Percentiles rank a stretch among this genome's conserved stretches.
phyloP scores from a whole-genome alignment of 1,140 invertebrate species.

The Drosophila persimilis region DNA sequence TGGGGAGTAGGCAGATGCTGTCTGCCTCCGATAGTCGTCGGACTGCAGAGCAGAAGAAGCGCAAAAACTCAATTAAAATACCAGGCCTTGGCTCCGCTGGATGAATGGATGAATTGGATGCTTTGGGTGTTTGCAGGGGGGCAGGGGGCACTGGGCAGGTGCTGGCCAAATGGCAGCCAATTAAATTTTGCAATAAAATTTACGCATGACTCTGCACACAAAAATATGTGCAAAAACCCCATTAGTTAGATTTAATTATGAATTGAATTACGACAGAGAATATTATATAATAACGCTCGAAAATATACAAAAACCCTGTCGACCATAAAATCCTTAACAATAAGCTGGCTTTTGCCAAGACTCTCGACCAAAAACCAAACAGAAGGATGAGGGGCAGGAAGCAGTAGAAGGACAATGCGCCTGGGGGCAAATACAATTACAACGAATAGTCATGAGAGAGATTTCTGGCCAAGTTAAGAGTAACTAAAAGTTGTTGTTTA shows the following conservation, averaged over 20 bases:
- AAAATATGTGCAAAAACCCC: slow-evolving; percentile 45
- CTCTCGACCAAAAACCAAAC: slow-evolving; percentile 15
- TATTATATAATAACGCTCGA: neutral
- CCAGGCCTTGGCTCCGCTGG: slow-evolving; percentile 8
- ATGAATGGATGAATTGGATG: slow-evolving; percentile 4
- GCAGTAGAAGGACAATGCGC: slow-evolving; percentile 15
- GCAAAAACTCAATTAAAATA: slow-evolving; percentile 71
- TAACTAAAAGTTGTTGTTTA: neutral
- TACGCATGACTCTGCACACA: slow-evolving; percentile 32
- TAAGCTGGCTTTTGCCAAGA: slow-evolving; percentile 4
- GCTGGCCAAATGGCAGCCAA: slow-evolving; percentile 37
- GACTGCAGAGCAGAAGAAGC: slow-evolving; percentile 20
- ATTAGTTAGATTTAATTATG: slow-evolving; percentile 61
- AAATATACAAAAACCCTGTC: slow-evolving; percentile 17
- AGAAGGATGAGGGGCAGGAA: slow-evolving; percentile 5
- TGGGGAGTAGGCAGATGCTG: neutral
- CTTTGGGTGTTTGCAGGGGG: slow-evolving; percentile 6
- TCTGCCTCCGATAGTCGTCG: slow-evolving; percentile 2
- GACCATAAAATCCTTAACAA: slow-evolving; percentile 11
- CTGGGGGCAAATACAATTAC: slow-evolving; percentile 20
- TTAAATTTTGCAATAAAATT: slow-evolving; percentile 66
- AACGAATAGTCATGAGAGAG: slow-evolving; percentile 21
- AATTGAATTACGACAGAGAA: slow-evolving; percentile 17
- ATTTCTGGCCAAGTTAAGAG: slow-evolving; percentile 19
- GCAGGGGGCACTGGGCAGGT: neutral